Base-by-base conservation (phyloP, 2,797 vertebrate genomes). In the Rhodeus uyekii region DNA sequence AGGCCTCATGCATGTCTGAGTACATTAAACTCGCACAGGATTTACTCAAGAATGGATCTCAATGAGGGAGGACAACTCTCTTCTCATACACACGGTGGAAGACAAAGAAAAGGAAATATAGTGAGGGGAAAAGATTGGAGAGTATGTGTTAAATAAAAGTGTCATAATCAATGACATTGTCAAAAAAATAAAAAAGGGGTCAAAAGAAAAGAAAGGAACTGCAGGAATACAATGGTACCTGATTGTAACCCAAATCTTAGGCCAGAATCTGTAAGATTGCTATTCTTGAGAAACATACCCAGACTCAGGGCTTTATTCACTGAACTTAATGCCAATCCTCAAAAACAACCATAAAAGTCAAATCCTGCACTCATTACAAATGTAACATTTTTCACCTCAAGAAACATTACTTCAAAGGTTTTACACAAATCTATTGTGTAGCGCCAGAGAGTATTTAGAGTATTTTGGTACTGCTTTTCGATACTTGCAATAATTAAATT, bases 1-100 rank as follows among this genome's bases (percentile, higher is more conserved):
- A 0, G 67, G 92, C 92, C 89, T 90, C 90, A 89, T 92, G 90
- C 91, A 93, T 91, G 90, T 93, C 91, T 94, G 88, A 92, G 89
- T 90, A 91, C 93, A 96, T 95, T 95, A 95, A 96, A 94, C 92
- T 96, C 93, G 93, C 85, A 90, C 80, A 88, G 90, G 92, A 96
- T 97, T 96, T 96, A 95, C 92, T 94, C 88, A 85, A 91, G 90
- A 91, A 89, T 88, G 87, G 86, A 18, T 67, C 69, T 86, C 79
- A 84, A 86, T 83, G 86, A 84, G 53, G 80, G 67, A 89, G 63
- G 16, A 2, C 0, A 95, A 95, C 94, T 87, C 95, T 94, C 93
- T 93, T 88, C 86, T 90, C 83, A 91, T 90, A 90, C 92, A 94
- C 92, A 94, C 88, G 91, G 89, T 92, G 86, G 81, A 86, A 53